Base-by-base conservation (phyloP, 1,140 invertebrate genomes). In the Lysiphlebus fabarum region DNA sequence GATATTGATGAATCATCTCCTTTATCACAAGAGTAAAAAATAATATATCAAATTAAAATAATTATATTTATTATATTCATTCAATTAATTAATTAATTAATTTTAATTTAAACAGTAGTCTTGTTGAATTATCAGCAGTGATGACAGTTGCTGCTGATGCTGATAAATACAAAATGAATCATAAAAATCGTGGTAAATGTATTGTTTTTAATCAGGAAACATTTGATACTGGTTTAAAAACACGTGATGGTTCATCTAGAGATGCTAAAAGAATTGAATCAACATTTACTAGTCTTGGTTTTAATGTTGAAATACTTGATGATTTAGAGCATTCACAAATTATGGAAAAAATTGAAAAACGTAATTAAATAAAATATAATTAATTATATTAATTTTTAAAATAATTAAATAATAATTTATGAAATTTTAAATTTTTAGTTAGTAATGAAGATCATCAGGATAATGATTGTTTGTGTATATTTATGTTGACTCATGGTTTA, bases 131-230 rank as follows among this genome's bases (percentile, higher is more conserved):
- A 4, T 51, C 17, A 3, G 58, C 67, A 1, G 4, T 7, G 7
- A 75, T 77, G 70, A 56, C 75, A 4, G 68, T 74, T 0, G 6
- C 26, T 0, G 74, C 64, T 53, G 70, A 79, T 37, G 73, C 79
- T 0, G 70, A 77, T 0, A 66, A 66, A 40, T 92, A 92, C 67
- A 83, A 86, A 38, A 90, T 88, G 85, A 79, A 82, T 56, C 83
- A 90, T 63, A 58, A 67, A 17, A 77, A 83, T 53, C 75, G 87
- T 38, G 91, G 91, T 10, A 79, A 81, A 11, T 90, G 90, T 14
- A 49, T 92, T 0, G 86, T 93, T 45, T 88, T 93, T 55, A 92
- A 92, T 71, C 88, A 92, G 69, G 84, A 86, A 65, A 65, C 75
- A 4, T 86, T 87, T 62, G 76, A 81, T 2, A 71, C 69, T 0